Base-by-base conservation (phyloP, 2,797 vertebrate species). In the Gila robusta region DNA sequence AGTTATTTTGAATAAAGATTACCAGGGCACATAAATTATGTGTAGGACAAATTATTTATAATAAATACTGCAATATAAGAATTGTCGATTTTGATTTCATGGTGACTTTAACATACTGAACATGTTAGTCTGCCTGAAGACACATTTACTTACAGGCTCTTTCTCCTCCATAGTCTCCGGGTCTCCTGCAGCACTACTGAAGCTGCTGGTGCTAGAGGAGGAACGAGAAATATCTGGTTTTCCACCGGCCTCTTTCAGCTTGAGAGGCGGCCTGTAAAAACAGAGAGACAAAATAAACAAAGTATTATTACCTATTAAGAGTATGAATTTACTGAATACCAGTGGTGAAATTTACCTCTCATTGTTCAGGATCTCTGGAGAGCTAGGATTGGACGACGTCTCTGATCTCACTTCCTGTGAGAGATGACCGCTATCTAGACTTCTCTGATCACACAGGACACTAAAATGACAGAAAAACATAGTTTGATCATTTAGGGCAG, bases 171-270 rank as follows among this genome's bases (percentile, higher is more conserved):
- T 89, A 41, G 91, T 94, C 90, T 97, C 96, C 0, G 94, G 95
- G 89, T 97, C 96, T 28, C 97, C 96, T 0, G 96, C 94, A 0
- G 95, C 95, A 92, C 96, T 97, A 92, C 96, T 96, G 93, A 98
- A 97, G 93, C 96, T 98, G 94, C 97, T 98, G 90, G 95, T 97
- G 93, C 97, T 98, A 10, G 98, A 98, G 3, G 97, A 97, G 0
- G 98, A 98, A 16, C 96, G 96, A 81, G 97, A 98, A 83, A 99
- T 97, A 90, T 96, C 96, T 49, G 95, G 93, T 3, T 94, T 91
- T 52, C 87, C 89, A 39, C 88, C 95, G 0, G 95, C 97, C 87
- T 98, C 97, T 91, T 96, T 98, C 89, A 96, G 90, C 91, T 96
- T 99, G 12, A 93, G 86, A 44, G 95, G 96, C 0, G 93, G 94